These are phyloP conservation scores for Hydrophis major DNA, from an alignment of 2,797 vertebrate species.

Conservation along the genomic window DNA sequence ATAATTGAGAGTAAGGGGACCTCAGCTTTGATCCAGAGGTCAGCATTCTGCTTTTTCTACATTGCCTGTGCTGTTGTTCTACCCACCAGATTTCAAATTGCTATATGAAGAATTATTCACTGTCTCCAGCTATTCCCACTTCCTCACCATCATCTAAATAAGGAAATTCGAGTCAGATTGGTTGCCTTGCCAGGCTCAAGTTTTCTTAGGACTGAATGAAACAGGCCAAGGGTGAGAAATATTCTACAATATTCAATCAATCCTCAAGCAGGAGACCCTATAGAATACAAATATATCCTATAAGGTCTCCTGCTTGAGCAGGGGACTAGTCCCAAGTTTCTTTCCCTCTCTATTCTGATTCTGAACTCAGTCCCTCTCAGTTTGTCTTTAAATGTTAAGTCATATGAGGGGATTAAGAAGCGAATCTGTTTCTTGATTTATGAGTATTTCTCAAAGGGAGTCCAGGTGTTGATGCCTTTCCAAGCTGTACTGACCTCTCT, in stretches of 20 bases:
- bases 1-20: neutral
- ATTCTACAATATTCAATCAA: slow-evolving; percentile 32
- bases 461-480: slow-evolving; percentile 28
- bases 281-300: no score
- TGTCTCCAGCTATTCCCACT: slow-evolving; percentile 61
- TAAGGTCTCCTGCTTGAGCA: no score
- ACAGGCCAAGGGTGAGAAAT: slow-evolving; percentile 59
- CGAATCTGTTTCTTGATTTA: slow-evolving; percentile 65
- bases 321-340: no score
- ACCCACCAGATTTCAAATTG: slow-evolving; percentile 35
- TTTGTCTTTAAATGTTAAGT: slow-evolving; percentile 40
- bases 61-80: neutral
- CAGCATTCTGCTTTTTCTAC: neutral
- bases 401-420: slow-evolving; percentile 59
- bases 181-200: slow-evolving; percentile 43
- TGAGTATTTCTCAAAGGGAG: slow-evolving; percentile 48
- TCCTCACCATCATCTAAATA: slow-evolving; percentile 46
- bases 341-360: no score
- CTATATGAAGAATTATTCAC: slow-evolving; percentile 56
- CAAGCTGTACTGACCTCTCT: neutral
- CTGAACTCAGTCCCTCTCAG: slow-evolving; percentile 36
- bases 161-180: slow-evolving; percentile 55
- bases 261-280: no score
- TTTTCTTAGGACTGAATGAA: slow-evolving; percentile 53
- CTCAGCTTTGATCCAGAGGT: neutral